Conservation (phyloP, 92 coral and sea anemone species). For the Phenganax stokvisi region DNA sequence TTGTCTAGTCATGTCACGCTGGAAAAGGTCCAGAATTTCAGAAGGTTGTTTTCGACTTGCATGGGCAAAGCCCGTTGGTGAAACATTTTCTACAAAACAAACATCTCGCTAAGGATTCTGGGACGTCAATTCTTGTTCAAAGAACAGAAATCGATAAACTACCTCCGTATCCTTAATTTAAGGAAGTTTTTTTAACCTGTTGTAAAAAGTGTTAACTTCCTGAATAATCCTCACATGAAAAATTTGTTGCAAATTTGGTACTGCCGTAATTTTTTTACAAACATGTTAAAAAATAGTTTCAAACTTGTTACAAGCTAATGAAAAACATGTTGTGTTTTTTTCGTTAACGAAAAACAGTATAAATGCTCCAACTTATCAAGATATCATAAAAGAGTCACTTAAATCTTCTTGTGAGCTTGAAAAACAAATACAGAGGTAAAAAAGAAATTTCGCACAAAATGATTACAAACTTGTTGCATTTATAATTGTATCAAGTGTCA, state of each 20-base stretch:
- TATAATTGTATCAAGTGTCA: too few relatives aligned
- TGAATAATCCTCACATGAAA: neutral
- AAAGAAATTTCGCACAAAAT: neutral
- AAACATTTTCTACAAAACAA: conserved; percentile 86
- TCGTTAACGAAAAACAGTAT: conserved; percentile 45
- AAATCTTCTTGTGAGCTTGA: conserved; percentile 63
- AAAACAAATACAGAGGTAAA: conserved; percentile 71
- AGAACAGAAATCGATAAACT: conserved; percentile 87
- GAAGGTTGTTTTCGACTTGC: conserved; percentile 80
- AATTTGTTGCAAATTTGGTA: neutral
- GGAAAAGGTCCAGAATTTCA: conserved; percentile 92
- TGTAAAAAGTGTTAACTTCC: neutral
- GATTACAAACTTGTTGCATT: neutral
- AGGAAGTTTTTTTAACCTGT: neutral
- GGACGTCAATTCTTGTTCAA: conserved; percentile 86
- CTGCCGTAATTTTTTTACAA: neutral
- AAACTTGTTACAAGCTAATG: neutral
- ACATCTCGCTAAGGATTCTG: conserved; percentile 82
- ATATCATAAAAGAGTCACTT: conserved; percentile 71
- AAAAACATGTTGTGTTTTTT: neutral
- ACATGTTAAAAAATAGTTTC: neutral
- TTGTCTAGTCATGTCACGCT: conserved; percentile 77
- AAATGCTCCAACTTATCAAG: conserved; percentile 77
- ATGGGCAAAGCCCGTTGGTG: conserved; percentile 92
- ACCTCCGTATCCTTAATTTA: conserved; percentile 87